Conservation (phyloP, 2,113 vertebrate genomes). For the Ia io region DNA sequence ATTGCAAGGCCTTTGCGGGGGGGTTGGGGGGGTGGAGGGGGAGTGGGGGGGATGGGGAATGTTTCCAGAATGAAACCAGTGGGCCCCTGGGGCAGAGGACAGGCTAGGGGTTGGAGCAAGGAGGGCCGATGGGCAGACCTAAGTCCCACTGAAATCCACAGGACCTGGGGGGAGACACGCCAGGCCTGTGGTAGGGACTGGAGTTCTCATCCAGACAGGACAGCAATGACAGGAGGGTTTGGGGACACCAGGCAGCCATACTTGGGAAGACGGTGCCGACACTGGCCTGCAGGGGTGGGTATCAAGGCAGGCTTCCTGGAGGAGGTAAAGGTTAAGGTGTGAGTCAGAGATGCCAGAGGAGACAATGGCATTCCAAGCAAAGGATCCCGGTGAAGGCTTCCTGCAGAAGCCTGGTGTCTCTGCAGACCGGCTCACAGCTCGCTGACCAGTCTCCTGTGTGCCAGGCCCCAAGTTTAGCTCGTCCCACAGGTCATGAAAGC, state of each 20-base stretch:
- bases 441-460: not conserved
- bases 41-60: too few species aligned
- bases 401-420: not conserved
- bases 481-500: not conserved
- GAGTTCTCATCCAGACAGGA: not conserved
- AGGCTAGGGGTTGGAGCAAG: not conserved
- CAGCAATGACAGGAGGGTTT: not conserved
- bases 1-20: not conserved
- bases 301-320: not conserved
- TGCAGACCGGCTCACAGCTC: not conserved
- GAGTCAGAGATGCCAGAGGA: not conserved
- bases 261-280: not conserved
- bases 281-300: not conserved
- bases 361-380: not conserved
- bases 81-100: not conserved
- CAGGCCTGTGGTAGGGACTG: not conserved
- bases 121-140: accelerated
- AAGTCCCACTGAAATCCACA: not conserved
- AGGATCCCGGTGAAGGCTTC: not conserved
- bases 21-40: not conserved
- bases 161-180: not conserved
- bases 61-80: not conserved
- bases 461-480: not conserved
- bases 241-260: not conserved
- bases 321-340: not conserved